These are phyloP conservation scores for Columbina picui DNA, from an alignment of 2,113 vertebrate genomes.

Conservation along the genomic window DNA sequence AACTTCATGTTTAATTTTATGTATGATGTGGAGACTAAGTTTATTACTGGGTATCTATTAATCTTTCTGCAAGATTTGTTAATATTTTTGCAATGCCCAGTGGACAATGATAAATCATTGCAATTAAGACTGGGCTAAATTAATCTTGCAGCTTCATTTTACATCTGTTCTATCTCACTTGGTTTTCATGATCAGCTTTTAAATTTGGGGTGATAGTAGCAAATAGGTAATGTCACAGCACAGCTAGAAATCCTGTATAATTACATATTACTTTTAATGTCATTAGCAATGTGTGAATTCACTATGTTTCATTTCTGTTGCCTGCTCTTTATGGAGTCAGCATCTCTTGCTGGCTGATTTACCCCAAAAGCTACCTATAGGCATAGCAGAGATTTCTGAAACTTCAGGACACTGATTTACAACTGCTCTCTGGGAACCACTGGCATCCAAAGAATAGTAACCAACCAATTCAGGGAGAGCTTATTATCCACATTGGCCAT, in stretches of 20 bases:
- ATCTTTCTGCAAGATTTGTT: neutral
- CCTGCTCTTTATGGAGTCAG: neutral
- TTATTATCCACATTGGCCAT: neutral
- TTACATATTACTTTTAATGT: neutral
- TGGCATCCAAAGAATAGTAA: neutral
- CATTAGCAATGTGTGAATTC: neutral
- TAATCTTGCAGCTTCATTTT: conserved; percentile 32
- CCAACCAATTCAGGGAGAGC: neutral
- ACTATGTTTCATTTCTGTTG: neutral
- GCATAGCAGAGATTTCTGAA: neutral
- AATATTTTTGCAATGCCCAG: conserved; percentile 37
- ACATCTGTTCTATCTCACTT: neutral
- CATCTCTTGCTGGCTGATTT: neutral
- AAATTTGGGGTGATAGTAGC: neutral
- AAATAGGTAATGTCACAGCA: neutral
- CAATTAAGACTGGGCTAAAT: conserved; percentile 48
- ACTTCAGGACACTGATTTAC: neutral
- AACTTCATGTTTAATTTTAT: conserved; percentile 55
- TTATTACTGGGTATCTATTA: conserved; percentile 34
- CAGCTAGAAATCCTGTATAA: neutral
- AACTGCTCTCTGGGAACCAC: neutral
- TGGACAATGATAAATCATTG: conserved; percentile 37
- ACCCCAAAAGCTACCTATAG: neutral
- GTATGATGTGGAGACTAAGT: neutral
- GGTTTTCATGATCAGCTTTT: conserved; percentile 1